Percentiles rank a stretch among this genome's conserved stretches.
Evolutionary conservation across 2,797 vertebrate genomes (phyloP).

Genomic region (Rhinophrynus dorsalis): DNA sequence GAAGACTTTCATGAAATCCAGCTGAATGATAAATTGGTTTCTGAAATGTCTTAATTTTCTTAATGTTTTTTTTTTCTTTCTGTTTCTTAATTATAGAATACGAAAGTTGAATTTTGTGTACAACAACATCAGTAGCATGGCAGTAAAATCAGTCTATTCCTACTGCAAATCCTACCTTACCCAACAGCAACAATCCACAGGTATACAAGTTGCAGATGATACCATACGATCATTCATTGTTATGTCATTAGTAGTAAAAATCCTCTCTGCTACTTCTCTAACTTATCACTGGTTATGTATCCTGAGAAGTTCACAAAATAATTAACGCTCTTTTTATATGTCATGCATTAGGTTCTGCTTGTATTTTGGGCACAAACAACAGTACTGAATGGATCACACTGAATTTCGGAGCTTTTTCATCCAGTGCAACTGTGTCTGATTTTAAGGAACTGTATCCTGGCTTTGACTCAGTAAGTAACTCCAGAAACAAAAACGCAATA

Average conservation of each 20-base stretch:
- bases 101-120: neutral
- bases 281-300: too few relatives aligned
- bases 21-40: neutral
- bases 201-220: too few relatives aligned
- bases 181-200: neutral
- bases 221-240: too few relatives aligned
- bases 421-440: neutral
- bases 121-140: neutral
- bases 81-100: too few relatives aligned
- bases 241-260: too few relatives aligned
- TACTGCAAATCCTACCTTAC: slow-evolving; percentile 17
- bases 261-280: too few relatives aligned
- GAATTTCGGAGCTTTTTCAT: neutral
- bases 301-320: too few relatives aligned
- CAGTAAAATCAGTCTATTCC: neutral
- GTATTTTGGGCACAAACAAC: neutral
- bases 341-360: neutral
- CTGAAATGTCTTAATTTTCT: neutral
- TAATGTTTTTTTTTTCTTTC: too few relatives aligned
- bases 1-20: too few relatives aligned
- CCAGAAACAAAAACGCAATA: neutral
- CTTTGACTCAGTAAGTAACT: neutral
- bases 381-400: neutral
- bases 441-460: neutral
- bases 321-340: too few relatives aligned